Base-by-base conservation (phyloP, 2,888 invertebrate genomes). In the Hydrotaea diabolus region DNA sequence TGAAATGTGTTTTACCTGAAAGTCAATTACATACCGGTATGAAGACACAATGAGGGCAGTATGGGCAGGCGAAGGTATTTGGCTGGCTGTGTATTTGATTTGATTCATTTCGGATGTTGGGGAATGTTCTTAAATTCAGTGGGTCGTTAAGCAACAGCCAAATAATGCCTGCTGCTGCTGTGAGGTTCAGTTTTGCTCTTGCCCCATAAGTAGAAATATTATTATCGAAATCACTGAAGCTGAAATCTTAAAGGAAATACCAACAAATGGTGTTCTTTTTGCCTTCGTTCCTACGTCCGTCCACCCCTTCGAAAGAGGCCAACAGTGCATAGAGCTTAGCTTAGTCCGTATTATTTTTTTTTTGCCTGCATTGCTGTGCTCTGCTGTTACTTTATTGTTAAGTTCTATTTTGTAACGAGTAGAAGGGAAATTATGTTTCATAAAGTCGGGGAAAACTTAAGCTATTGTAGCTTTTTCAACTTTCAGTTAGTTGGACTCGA, bases 181-280 rank as follows among this genome's bases (percentile, higher is more conserved):
- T 21, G n/a, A 17, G 2, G 19, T 11, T 55, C 9, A 8, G 1
- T 39, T 39, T 39, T 39, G 31, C 7, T 31, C 31, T 31, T 31
- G 2, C 31, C 31, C 31, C 31, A 31, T 31, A 31, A 31, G 31
- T 19, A 19, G 19, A 66, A 4, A 66, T 9, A 39, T 17, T 69
- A 69, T 69, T 69, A 69, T 31, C 69, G 43, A 21, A 69, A 69
- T 69, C 46, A 69, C 69, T 69, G 69, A 46, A 69, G 69, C 69
- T 69, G 69, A 69, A 69, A 69, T 69, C 21, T 46, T n/a, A 9
- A 23, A 15, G 69, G 46, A 21, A 46, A 46, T 46, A 46, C 46
- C 46, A 46, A 26, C 23, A 59, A 59, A 59, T 59, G 59, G 26
- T 59, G 26, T 9, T 26, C 26, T 13, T 23, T 23, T 4, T 7